phyloP scores from a whole-genome alignment of 2,113 vertebrate species.

The Rhinolophus ferrumequinum region DNA sequence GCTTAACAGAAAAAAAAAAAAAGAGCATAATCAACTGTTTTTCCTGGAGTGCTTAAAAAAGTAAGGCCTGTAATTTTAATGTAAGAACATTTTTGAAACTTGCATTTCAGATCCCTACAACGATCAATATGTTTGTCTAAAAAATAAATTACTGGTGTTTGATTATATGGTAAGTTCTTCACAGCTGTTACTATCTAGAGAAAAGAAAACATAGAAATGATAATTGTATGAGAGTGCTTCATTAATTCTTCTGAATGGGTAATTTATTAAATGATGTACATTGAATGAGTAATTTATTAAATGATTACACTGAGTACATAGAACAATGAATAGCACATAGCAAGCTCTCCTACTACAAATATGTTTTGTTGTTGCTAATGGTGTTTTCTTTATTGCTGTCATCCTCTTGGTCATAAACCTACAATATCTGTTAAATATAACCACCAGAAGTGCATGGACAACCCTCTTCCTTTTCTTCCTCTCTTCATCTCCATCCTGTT shows the following conservation, averaged over 20 bases:
- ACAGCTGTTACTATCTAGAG: not conserved
- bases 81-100: constrained; percentile 39
- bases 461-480: not conserved
- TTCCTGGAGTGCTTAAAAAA: not conserved
- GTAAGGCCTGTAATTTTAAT: constrained; percentile 36
- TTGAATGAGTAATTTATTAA: constrained; percentile 44
- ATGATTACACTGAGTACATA: not conserved
- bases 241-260: constrained; percentile 51
- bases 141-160: constrained; percentile 43
- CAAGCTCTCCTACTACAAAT: not conserved
- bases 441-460: not conserved
- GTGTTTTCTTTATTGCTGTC: not conserved
- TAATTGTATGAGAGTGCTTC: not conserved
- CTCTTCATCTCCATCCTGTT: not conserved
- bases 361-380: not conserved
- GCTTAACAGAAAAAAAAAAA: not conserved
- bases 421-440: not conserved
- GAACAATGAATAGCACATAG: not conserved
- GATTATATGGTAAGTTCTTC: not conserved
- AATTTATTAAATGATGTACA: constrained; percentile 8
- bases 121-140: constrained; percentile 49
- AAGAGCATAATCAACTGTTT: not conserved
- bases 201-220: constrained; percentile 20
- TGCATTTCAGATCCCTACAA: constrained; percentile 5
- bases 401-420: not conserved